phyloP scores from a whole-genome alignment of 2,113 vertebrate genomes.

The Brachirus orientalis region DNA sequence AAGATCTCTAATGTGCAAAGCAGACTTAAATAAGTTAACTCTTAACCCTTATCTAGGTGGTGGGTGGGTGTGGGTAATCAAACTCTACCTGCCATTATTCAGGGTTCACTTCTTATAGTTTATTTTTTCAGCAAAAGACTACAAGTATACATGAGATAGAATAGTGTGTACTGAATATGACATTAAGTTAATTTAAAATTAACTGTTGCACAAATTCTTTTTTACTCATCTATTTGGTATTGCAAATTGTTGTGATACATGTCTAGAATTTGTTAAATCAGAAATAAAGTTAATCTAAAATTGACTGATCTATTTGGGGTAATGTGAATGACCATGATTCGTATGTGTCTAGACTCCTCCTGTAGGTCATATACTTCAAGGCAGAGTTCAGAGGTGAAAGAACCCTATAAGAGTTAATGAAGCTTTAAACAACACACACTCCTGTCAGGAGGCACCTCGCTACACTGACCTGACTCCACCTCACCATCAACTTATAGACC shows the following conservation, averaged over 20 bases:
- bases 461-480: constrained; percentile 43
- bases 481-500: constrained; percentile 35
- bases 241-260: too few species aligned
- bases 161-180: neutral
- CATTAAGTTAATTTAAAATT: too few species aligned
- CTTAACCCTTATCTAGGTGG: constrained; percentile 12
- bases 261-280: too few species aligned
- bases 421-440: constrained; percentile 67
- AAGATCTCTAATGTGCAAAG: constrained; percentile 52
- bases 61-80: too few species aligned
- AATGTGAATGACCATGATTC: neutral
- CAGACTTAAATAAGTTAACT: too few species aligned
- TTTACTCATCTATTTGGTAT: too few species aligned
- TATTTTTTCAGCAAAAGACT: neutral
- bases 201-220: too few species aligned
- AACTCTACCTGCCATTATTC: too few species aligned
- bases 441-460: constrained; percentile 51
- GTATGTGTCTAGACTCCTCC: neutral
- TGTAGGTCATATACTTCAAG: constrained; percentile 39
- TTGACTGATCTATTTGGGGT: neutral
- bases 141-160: neutral
- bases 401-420: constrained; percentile 63
- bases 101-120: too few species aligned
- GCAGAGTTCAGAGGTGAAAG: constrained; percentile 45
- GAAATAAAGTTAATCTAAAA: neutral